phyloP scores from a whole-genome alignment of 1,140 invertebrate genomes.

The Camponotus pennsylvanicus region DNA sequence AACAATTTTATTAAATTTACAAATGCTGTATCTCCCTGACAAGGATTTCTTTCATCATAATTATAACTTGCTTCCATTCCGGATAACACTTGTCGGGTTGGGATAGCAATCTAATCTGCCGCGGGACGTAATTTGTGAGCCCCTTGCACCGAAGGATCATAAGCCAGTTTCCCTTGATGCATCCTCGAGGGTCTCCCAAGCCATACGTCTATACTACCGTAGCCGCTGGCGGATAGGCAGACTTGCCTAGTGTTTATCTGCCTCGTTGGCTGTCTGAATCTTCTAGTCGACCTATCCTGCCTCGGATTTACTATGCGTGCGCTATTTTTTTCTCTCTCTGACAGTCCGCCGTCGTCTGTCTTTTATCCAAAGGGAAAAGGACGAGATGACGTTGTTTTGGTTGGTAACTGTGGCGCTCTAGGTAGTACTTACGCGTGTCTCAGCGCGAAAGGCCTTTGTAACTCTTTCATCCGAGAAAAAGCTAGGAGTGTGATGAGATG shows the following conservation, averaged over 20 bases:
- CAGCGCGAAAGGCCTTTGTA: constrained; percentile 61
- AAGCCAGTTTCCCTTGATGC: constrained; percentile 23
- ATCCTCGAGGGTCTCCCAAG: constrained; percentile 32
- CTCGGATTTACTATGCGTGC: constrained; percentile 47
- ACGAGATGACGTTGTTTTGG: constrained; percentile 39
- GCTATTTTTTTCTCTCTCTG: constrained; percentile 36
- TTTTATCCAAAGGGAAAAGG: constrained; percentile 49
- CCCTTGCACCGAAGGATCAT: constrained; percentile 6
- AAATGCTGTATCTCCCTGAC: neutral
- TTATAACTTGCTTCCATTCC: constrained; percentile 48
- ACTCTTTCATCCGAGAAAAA: constrained; percentile 71
- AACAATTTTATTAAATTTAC: neutral
- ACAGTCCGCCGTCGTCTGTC: neutral
- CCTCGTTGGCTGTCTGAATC: constrained; percentile 41
- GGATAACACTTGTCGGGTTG: constrained; percentile 20
- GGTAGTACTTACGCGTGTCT: constrained; percentile 63
- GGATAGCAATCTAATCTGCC: constrained; percentile 31
- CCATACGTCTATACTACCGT: constrained; percentile 1
- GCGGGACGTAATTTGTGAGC: constrained; percentile 45
- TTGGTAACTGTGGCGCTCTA: constrained; percentile 25
- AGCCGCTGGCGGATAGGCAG: neutral
- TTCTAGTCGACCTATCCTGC: constrained; percentile 27
- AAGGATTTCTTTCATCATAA: constrained; percentile 12
- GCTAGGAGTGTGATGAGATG: constrained; percentile 62
- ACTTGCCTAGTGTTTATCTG: constrained; percentile 51